A percentile compares a stretch with the other conserved stretches of the same genome.
phyloP scores from a whole-genome alignment of 2,888 invertebrate genomes.

The Rhyacophila evoluta region DNA sequence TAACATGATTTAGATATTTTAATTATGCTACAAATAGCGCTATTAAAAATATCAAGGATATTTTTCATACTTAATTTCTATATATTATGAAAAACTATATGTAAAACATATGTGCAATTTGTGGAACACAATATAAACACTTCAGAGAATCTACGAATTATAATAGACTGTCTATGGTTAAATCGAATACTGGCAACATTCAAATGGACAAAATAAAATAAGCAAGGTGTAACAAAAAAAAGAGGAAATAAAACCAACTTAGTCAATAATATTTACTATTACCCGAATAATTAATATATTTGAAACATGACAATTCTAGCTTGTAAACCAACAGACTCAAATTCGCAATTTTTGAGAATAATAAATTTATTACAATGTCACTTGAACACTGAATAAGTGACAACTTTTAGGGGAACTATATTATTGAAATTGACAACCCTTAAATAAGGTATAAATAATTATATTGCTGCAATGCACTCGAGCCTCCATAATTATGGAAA shows the following conservation, averaged over 20 bases:
- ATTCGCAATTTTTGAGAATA: no score
- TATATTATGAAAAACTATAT: background rate
- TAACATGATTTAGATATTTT: conserved; percentile 10
- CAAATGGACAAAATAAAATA: background rate
- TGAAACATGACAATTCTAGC: conserved; percentile 5
- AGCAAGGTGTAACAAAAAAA: background rate
- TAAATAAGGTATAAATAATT: no score
- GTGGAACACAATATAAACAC: background rate
- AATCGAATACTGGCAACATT: background rate
- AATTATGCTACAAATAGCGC: background rate
- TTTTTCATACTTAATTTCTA: background rate
- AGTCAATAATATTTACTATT: conserved; percentile 14
- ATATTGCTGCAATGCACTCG: no score
- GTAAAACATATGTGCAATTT: background rate
- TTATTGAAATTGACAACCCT: no score
- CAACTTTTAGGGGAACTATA: no score
- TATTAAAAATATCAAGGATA: background rate
- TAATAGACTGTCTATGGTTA: background rate
- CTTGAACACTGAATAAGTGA: no score
- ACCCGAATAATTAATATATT: background rate
- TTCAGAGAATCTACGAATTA: background rate
- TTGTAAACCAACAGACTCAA: background rate
- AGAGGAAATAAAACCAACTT: background rate
- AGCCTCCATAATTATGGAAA: no score
- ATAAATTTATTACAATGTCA: no score